Evolutionary conservation across 2,888 invertebrate genomes (phyloP), one percentile per base, ranked within the genome.

Genomic region (Brachyptera risi): DNA sequence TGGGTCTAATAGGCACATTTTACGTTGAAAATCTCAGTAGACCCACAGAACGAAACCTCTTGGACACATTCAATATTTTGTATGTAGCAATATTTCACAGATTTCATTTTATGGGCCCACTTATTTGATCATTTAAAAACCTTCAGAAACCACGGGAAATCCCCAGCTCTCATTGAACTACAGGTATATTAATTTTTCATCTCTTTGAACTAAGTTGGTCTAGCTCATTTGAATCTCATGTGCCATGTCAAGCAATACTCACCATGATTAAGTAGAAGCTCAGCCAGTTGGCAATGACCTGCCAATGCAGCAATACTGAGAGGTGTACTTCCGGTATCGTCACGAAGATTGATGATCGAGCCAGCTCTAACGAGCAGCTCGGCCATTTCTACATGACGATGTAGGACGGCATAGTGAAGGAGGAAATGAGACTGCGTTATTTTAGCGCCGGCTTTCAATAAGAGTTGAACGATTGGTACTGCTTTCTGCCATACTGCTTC

Each of bases 371-470:
- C 74, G 26, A 87, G 74, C 71, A 83, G 73, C 68, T 75, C 74
- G 1, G 82, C 81, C 65, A 85, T 81, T 64, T 80, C 79, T 56
- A 77, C 78, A 73, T 85, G 83, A 68, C 83, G 78, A 68, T 83
- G 81, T 62, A 81, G 75, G 9, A 88, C 82, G 17, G 87, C 86
- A 67, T 82, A 80, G 68, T 89, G 88, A 54, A 90, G 72, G 40
- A 89, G 76, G 72, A 82, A 82, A 71, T 87, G 86, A 1, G 84
- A 84, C 65, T 87, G 86, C 40, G 87, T 82, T 11, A 88, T 78
- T 56, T 87, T 81, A 1, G 88, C 88, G 9, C 88, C 88, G 24
- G 81, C 79, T 31, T 77, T 73, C 58, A 90, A 70, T 24, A 90
- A 74, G 37, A 81, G 73, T 66, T 80, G 78, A 9, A 85, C 81